Percentiles rank a stretch among this genome's conserved stretches.
These are phyloP conservation scores for Crossaster papposus DNA, from an alignment of 53 echinoderm and acorn worm genomes.

Conservation along the genomic window DNA sequence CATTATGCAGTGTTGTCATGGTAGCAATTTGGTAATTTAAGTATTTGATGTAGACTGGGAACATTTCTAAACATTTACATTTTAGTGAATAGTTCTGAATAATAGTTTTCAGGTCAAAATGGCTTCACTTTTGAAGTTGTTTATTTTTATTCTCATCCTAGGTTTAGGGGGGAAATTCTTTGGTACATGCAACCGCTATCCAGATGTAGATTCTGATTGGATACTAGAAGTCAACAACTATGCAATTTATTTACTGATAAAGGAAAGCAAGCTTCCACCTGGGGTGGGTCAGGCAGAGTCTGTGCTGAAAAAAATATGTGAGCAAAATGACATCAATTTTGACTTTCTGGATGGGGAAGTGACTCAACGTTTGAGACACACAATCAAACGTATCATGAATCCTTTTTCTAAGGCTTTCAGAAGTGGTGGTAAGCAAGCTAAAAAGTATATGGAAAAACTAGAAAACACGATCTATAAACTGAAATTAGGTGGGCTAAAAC, in stretches of 20 bases:
- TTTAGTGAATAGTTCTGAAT: too few species aligned
- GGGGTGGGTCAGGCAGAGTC: conserved; percentile 33
- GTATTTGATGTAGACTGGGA: background rate
- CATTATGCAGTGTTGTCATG: too few species aligned
- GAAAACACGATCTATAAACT: conserved; percentile 28
- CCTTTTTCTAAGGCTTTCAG: conserved; percentile 17
- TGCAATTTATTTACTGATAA: conserved; percentile 37
- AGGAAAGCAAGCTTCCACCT: background rate
- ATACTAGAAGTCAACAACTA: conserved; percentile 20
- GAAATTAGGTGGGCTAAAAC: conserved; percentile 53
- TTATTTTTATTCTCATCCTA: background rate
- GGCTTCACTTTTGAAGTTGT: conserved; percentile 22
- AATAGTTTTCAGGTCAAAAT: conserved; percentile 5
- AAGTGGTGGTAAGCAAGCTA: conserved; percentile 27
- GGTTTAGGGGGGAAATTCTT: background rate
- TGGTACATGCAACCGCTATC: conserved; percentile 13
- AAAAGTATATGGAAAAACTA: conserved; percentile 18
- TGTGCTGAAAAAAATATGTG: conserved; percentile 30
- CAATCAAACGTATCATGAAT: conserved; percentile 16
- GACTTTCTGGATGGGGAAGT: conserved; percentile 30
- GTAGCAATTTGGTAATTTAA: too few species aligned
- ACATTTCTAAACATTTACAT: too few species aligned
- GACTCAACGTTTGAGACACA: background rate
- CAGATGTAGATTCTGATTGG: conserved; percentile 25
- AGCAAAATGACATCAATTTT: conserved; percentile 23